Evolutionary conservation across 2,797 vertebrate genomes (phyloP).

Genomic region (Sebastes taczanowskii): DNA sequence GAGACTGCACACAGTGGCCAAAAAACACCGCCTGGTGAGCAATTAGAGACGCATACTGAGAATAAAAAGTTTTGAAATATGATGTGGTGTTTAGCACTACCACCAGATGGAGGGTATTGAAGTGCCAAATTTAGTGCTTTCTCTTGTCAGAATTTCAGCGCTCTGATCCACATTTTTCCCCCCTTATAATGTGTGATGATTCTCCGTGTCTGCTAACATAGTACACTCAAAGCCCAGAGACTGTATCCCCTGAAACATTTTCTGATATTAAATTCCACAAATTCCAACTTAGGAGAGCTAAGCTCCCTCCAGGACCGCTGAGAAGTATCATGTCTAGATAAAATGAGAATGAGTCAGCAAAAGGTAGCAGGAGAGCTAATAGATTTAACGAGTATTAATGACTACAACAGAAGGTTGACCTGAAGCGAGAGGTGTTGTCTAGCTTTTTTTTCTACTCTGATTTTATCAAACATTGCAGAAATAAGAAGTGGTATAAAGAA

Average conservation of each 20-base stretch:
- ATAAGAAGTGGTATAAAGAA: not conserved
- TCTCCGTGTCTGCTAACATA: conserved; percentile 24
- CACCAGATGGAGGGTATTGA: conserved; percentile 45
- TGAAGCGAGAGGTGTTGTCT: not conserved
- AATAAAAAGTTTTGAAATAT: conserved; percentile 40
- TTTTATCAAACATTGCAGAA: not conserved
- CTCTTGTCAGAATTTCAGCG: conserved; percentile 33
- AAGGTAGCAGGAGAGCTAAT: conserved; percentile 26
- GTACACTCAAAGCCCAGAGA: conserved; percentile 21
- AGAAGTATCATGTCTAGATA: conserved; percentile 45
- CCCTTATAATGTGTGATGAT: conserved; percentile 27
- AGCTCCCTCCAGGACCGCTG: conserved; percentile 42
- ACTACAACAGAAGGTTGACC: conserved; percentile 14
- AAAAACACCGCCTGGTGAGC: conserved; percentile 42
- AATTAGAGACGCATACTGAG: conserved; percentile 36
- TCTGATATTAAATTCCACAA: conserved; percentile 71
- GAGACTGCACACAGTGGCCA: conserved; percentile 18
- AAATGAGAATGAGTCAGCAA: conserved; percentile 53
- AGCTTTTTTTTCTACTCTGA: not conserved
- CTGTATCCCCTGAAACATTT: conserved; percentile 44
- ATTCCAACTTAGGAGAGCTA: conserved; percentile 49
- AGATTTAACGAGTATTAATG: conserved; percentile 16
- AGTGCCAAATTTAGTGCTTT: conserved; percentile 38
- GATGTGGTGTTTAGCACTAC: conserved; percentile 34
- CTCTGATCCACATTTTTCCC: conserved; percentile 37